These are phyloP conservation scores for Penaeus vannamei DNA, from an alignment of 1,140 invertebrate genomes.

Conservation along the genomic window DNA sequence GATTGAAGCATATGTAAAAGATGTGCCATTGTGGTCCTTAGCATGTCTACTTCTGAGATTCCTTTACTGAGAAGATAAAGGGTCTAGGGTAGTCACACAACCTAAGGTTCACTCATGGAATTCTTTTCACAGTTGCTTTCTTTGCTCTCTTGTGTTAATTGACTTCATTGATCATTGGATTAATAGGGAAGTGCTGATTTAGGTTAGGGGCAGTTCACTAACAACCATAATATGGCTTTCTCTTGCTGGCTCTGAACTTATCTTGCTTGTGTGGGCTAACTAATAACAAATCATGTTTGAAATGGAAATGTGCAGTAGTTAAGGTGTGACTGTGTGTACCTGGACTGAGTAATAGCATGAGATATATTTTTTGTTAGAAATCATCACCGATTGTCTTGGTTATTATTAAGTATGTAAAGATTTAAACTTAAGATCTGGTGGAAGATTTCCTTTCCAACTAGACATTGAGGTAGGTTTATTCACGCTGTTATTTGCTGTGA, in stretches of 20 bases:
- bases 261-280: neutral
- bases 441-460: too few relatives aligned
- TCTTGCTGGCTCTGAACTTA: slow-evolving; percentile 5
- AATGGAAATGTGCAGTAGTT: neutral
- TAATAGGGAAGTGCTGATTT: slow-evolving; percentile 19
- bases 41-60: too few relatives aligned
- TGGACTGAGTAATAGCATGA: slow-evolving; percentile 18
- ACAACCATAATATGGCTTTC: slow-evolving; percentile 9
- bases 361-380: neutral
- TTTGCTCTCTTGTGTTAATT: too few relatives aligned
- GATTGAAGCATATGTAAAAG: neutral
- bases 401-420: too few relatives aligned
- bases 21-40: too few relatives aligned
- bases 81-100: too few relatives aligned
- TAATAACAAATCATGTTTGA: slow-evolving; percentile 2
- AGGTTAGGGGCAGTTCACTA: slow-evolving; percentile 21
- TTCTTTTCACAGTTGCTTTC: neutral
- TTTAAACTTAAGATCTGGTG: too few relatives aligned
- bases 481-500: too few relatives aligned
- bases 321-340: neutral
- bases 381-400: too few relatives aligned
- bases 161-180: neutral
- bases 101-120: neutral
- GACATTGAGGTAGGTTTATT: too few relatives aligned
- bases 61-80: too few relatives aligned